Base-by-base conservation (phyloP, 2,888 invertebrate genomes). In the Stegophylla sp. region DNA sequence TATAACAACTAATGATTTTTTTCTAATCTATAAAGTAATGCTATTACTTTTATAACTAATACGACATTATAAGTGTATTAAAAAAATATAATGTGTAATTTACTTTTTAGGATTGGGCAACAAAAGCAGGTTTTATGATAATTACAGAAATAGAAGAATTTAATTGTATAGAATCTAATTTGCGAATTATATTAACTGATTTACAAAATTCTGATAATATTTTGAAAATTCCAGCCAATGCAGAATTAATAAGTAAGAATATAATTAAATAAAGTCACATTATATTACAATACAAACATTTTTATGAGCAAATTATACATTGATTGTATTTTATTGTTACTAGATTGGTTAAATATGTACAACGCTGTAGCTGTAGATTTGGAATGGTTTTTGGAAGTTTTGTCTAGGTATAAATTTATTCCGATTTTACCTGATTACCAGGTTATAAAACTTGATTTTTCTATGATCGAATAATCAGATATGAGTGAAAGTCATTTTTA, bases 321-420 rank as follows among this genome's bases (percentile, higher is more conserved):
- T 61, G 9, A 13, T 26, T 26, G 34, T 10, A 20, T 51, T 48
- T 51, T 41, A n/a, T 63, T 63, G 48, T 64, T 71, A 69, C 45
- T 34, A 79, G 79, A 1, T 26, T 79, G 79, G 69, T n/a, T 79
- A 12, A 7, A 3, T 12, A 2, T 51, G 3, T 61, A 71, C 41
- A 79, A 71, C 61, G 79, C n/a, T 41, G 41, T 79, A 2, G 41
- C 71, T n/a, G 0, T 79, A 34, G 45, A 17, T 41, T 34, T 34
- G 4, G 79, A 71, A 7, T 79, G 79, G 79, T 69, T 61, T 20
- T 26, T 79, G 0, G 79, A 79, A 5, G 71, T 69, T 71, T 51
- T 79, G n/a, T 63, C 23, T 13, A 12, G 15, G 13, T 79, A 71
- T 51, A 26, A 0, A 71, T 71, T 79, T 41, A n/a, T 79, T 3